Evolutionary conservation across 92 coral and sea anemone species (phyloP).

Genomic region (Desmophyllum pertusum): DNA sequence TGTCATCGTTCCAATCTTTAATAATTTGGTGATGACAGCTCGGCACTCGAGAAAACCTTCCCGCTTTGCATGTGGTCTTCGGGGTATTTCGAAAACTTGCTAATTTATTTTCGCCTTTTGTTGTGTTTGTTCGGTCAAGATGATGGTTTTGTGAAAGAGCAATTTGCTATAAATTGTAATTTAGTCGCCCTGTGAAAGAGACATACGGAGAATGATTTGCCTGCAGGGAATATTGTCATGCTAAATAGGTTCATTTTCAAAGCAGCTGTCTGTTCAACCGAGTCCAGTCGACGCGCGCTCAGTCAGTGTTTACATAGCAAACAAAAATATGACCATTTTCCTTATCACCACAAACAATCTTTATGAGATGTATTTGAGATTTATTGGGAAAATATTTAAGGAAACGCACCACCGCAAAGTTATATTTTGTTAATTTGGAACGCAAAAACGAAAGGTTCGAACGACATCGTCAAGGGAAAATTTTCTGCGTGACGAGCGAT

Average conservation of each 20-base stretch:
- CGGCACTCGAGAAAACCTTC: constrained; percentile 8
- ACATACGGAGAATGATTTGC: background rate
- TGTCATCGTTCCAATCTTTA: constrained; percentile 7
- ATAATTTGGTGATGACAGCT: constrained; percentile 36
- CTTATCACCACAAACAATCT: constrained; percentile 11
- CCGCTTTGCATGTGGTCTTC: constrained; percentile 22
- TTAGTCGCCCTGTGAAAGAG: background rate
- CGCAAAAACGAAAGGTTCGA: background rate
- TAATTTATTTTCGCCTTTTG: background rate
- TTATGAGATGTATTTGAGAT: constrained; percentile 10
- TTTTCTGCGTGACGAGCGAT: background rate
- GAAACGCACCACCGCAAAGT: constrained; percentile 25
- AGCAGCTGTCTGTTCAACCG: constrained; percentile 25
- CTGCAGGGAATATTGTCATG: constrained; percentile 40
- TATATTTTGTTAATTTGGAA: background rate
- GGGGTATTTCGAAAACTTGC: background rate
- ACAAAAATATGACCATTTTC: constrained; percentile 11
- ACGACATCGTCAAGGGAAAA: background rate
- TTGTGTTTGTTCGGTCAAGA: background rate
- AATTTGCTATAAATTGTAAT: background rate
- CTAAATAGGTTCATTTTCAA: constrained; percentile 7
- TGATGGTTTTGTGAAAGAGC: background rate
- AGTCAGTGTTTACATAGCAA: constrained; percentile 27
- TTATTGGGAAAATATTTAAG: constrained; percentile 25
- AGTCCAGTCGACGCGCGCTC: too few relatives aligned